Base-by-base conservation (phyloP, 2,113 vertebrate genomes). In the Megaleporinus macrocephalus region DNA sequence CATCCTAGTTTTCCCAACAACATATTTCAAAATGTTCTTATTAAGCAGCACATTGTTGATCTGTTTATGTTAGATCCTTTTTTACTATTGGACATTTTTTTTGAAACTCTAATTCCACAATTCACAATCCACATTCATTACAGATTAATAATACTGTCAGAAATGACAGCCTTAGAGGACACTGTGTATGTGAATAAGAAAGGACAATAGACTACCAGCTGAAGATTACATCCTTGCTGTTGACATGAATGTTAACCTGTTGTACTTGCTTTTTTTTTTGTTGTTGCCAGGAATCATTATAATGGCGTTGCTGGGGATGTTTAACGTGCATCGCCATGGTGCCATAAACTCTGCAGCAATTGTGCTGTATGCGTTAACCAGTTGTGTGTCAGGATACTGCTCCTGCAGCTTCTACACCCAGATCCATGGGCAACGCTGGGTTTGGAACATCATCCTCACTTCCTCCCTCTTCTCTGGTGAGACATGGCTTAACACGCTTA, bases 401-500 rank as follows among this genome's bases (percentile, higher is more conserved):
- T 97, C 96, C 0, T 96, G 96, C 84, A 94, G 94, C 90, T 97
- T 98, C 92, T 98, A 97, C 93, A 95, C 95, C 9, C 95, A 97
- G 90, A 95, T 98, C 22, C 95, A 95, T 20, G 96, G 96, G 61
- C 92, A 96, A 85, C 95, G 91, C 33, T 98, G 96, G 96, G 96
- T 97, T 69, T 97, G 96, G 96, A 98, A 98, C 92, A 97, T 97
- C 86, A 94, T 98, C 83, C 95, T 98, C 80, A 97, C 96, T 24
- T 97, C 95, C 10, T 93, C 94, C 6, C 95, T 98, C 53, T 98
- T 98, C 91, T 97, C 96, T 22, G 96, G 96, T 98, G 89, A 87
- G n/a, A n/a, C n/a, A n/a, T n/a, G n/a, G n/a, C n/a, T n/a, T n/a
- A n/a, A n/a, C n/a, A n/a, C n/a, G n/a, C n/a, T n/a, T n/a, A n/a